Percentiles rank a stretch among this genome's conserved stretches.
phyloP scores from a whole-genome alignment of 2,113 vertebrate species.

The Speoplatyrhinus poulsoni region DNA sequence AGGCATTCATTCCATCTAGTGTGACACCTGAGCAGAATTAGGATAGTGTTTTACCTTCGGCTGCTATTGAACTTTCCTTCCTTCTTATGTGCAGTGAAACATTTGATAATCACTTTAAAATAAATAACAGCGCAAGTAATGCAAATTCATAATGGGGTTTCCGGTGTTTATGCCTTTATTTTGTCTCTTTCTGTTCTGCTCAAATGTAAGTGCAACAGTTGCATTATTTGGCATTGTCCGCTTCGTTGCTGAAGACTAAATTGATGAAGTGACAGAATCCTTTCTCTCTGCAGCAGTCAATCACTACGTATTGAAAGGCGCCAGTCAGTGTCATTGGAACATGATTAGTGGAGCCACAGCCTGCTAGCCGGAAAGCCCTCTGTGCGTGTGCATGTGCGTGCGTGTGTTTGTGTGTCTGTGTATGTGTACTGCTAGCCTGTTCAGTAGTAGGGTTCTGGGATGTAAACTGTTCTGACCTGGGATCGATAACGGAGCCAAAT shows the following conservation, averaged over 20 bases:
- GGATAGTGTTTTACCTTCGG: too few species aligned
- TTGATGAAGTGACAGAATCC: conserved; percentile 58
- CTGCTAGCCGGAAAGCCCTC: conserved; percentile 52
- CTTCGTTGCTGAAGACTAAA: conserved; percentile 54
- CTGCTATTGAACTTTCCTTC: too few species aligned
- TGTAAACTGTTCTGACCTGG: conserved; percentile 66
- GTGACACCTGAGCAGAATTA: too few species aligned
- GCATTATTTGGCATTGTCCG: conserved; percentile 11
- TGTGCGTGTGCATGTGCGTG: conserved; percentile 10
- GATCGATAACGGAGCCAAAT: conserved; percentile 72
- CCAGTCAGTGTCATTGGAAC: conserved; percentile 64
- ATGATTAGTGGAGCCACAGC: conserved; percentile 55
- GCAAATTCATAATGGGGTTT: too few species aligned
- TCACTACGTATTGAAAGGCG: conserved; percentile 61
- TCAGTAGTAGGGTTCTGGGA: conserved; percentile 62
- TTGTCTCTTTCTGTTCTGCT: too few species aligned
- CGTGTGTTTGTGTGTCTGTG: conserved; percentile 9
- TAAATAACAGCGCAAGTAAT: too few species aligned
- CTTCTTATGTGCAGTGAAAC: too few species aligned
- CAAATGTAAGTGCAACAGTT: too few species aligned
- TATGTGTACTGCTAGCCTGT: conserved; percentile 36
- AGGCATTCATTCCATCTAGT: too few species aligned
- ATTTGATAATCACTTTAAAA: too few species aligned
- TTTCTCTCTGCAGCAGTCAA: conserved; percentile 55
- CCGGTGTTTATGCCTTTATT: too few species aligned